Conservation (phyloP, 2,113 vertebrate species). For the Malaclemys terrapin region DNA sequence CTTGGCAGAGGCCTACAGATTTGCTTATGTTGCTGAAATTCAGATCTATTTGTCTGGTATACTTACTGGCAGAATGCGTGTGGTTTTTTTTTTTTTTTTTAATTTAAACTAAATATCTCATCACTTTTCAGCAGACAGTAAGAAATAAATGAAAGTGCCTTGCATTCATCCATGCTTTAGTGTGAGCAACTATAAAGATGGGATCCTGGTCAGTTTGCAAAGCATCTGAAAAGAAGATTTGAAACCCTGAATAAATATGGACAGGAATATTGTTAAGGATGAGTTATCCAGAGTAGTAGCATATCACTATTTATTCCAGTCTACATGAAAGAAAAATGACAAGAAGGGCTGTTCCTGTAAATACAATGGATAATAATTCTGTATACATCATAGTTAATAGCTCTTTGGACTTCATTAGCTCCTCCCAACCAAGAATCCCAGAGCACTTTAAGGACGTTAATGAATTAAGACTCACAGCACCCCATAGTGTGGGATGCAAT, state of each 20-base stretch:
- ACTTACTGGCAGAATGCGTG: not conserved
- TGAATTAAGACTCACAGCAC: accelerated
- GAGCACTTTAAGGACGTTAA: conserved; percentile 14
- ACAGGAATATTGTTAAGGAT: not conserved
- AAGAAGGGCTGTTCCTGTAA: not conserved
- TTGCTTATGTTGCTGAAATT: conserved; percentile 19
- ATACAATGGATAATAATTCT: not conserved
- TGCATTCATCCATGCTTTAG: not conserved
- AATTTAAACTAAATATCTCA: not conserved
- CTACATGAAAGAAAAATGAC: conserved; percentile 28
- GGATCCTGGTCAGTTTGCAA: not conserved
- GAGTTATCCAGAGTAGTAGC: not conserved
- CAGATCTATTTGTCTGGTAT: conserved; percentile 33
- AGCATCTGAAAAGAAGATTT: conserved; percentile 2
- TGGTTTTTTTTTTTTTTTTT: not conserved
- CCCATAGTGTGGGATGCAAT: not conserved
- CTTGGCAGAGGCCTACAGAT: conserved; percentile 22
- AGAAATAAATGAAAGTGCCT: not conserved
- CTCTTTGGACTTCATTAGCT: conserved; percentile 10
- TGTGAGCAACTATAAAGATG: not conserved
- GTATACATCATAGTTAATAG: not conserved
- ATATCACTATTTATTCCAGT: not conserved
- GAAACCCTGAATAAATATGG: not conserved
- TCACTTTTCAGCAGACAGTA: conserved; percentile 19
- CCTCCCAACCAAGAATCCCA: not conserved